phyloP scores from a whole-genome alignment of 1,140 invertebrate genomes.

The Drosophila jambulina region DNA sequence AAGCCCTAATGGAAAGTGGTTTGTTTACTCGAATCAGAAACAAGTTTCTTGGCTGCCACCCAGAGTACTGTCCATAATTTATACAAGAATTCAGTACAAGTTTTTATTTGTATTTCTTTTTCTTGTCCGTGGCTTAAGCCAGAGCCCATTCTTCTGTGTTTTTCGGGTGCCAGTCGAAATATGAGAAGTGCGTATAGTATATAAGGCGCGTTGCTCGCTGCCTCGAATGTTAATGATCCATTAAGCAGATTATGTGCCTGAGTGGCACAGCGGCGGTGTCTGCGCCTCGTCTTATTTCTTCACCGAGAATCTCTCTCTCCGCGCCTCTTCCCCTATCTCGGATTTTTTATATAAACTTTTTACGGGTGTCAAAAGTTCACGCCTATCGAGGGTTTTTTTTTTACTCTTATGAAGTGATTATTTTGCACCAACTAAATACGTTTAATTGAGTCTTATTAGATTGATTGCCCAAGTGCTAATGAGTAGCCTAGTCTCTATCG shows the following conservation, averaged over 20 bases:
- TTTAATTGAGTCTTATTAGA: slow-evolving; percentile 67
- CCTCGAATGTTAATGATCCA: slow-evolving; percentile 79
- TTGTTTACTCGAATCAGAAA: slow-evolving; percentile 51
- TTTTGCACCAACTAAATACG: slow-evolving; percentile 44
- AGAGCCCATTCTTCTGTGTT: slow-evolving; percentile 41
- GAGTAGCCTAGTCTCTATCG: slow-evolving; percentile 7
- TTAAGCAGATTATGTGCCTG: slow-evolving; percentile 79
- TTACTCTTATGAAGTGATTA: slow-evolving; percentile 48
- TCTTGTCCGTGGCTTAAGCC: slow-evolving; percentile 31
- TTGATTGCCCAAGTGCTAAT: slow-evolving; percentile 43
- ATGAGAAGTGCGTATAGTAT: slow-evolving; percentile 43
- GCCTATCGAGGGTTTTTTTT: background rate
- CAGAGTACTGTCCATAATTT: slow-evolving; percentile 60
- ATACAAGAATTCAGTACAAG: slow-evolving; percentile 68
- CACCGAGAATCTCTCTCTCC: slow-evolving; percentile 38
- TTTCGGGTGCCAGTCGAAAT: slow-evolving; percentile 59
- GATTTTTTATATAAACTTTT: slow-evolving; percentile 3
- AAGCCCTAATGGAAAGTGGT: slow-evolving; percentile 49
- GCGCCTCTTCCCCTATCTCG: slow-evolving; percentile 24
- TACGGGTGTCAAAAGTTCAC: slow-evolving; percentile 34
- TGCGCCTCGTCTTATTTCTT: slow-evolving; percentile 37
- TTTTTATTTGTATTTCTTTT: slow-evolving; percentile 21
- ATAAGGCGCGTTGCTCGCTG: slow-evolving; percentile 30
- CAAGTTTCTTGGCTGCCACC: slow-evolving; percentile 53
- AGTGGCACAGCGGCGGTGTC: slow-evolving; percentile 41